phyloP scores from a whole-genome alignment of 2,113 vertebrate genomes.

The Orycteropus afer region DNA sequence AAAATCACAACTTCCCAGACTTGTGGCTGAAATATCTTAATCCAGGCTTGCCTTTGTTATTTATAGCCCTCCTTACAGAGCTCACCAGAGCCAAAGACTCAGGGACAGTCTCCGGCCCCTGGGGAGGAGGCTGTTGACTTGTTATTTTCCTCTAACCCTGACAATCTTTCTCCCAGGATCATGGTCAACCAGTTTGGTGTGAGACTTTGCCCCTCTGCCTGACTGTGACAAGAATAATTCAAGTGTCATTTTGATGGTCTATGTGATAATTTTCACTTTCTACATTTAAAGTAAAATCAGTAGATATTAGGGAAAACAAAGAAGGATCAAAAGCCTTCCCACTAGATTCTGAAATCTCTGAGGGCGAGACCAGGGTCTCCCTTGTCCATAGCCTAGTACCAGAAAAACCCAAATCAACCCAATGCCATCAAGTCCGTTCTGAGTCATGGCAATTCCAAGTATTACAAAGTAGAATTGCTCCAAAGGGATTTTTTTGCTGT shows the following conservation, averaged over 20 bases:
- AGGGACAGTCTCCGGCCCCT: not conserved
- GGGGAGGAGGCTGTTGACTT: not conserved
- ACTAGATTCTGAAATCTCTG: not conserved
- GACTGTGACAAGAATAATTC: not conserved
- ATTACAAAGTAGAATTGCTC: too few relatives aligned
- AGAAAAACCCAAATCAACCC: too few relatives aligned
- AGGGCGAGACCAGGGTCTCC: not conserved
- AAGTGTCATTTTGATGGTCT: not conserved
- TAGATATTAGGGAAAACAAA: not conserved
- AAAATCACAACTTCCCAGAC: not conserved
- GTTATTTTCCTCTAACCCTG: slow-evolving; percentile 13
- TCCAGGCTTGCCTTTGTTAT: not conserved
- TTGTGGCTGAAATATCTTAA: not conserved
- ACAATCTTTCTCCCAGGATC: not conserved
- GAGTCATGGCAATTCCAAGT: too few relatives aligned
- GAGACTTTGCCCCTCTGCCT: not conserved
- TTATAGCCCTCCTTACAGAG: not conserved
- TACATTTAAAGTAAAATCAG: not conserved
- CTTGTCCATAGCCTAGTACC: not conserved
- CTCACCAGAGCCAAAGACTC: not conserved
- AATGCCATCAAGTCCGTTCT: too few relatives aligned
- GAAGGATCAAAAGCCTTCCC: not conserved
- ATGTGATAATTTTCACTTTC: not conserved
- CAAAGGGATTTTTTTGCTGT: not conserved
- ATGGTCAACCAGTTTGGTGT: not conserved